Percentiles rank a stretch among this genome's conserved stretches.
These are phyloP conservation scores for Paramormyrops kingsleyae DNA, from an alignment of 2,113 vertebrate genomes.

Conservation along the genomic window DNA sequence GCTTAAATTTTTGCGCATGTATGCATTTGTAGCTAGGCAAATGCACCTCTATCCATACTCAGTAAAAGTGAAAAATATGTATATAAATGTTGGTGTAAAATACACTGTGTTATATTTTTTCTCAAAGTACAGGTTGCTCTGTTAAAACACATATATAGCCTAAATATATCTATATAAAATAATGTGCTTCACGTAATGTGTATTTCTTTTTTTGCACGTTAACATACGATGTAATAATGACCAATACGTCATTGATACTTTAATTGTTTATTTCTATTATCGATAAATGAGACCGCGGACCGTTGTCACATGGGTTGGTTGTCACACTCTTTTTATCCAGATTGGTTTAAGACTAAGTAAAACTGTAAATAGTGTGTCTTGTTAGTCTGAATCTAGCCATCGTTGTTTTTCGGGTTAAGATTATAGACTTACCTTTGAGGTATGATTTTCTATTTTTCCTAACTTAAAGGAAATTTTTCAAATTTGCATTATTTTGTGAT, in stretches of 20 bases:
- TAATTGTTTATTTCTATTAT: not conserved
- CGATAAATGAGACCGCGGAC: not conserved
- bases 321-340: not conserved
- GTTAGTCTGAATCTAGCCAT: not conserved
- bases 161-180: not conserved
- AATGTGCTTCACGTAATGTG: not conserved
- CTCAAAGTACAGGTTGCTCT: not conserved
- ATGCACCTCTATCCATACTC: not conserved
- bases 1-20: not conserved
- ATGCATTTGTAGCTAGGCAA: not conserved
- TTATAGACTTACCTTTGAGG: not conserved
- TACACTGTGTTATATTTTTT: not conserved
- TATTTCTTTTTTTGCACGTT: not conserved
- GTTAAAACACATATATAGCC: not conserved
- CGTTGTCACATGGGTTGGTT: not conserved
- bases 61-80: not conserved
- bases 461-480: not conserved
- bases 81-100: not conserved
- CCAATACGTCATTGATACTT: not conserved
- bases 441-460: not conserved
- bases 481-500: not conserved
- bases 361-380: not conserved
- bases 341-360: not conserved
- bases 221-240: not conserved
- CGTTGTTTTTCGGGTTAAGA: not conserved